These are phyloP conservation scores for Hypselothyrea guttata DNA, from an alignment of 2,888 invertebrate genomes.

Conservation along the genomic window DNA sequence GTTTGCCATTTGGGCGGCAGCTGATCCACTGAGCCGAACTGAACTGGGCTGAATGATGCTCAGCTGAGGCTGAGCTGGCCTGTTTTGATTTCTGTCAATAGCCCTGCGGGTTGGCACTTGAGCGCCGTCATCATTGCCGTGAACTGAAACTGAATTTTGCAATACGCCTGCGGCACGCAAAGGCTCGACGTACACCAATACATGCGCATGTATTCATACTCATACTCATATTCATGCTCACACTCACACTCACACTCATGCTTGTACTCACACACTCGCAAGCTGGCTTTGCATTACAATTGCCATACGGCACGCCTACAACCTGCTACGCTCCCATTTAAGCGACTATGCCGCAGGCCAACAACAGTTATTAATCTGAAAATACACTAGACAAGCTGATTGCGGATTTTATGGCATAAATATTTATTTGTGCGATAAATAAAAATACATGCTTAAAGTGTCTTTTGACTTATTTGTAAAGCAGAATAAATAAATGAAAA, in stretches of 20 bases:
- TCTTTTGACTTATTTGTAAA: too few relatives aligned
- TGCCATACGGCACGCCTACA: slow-evolving; percentile 33
- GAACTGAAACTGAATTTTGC: slow-evolving; percentile 69
- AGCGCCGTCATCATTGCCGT: slow-evolving; percentile 57
- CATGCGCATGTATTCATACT: slow-evolving; percentile 7
- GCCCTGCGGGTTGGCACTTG: slow-evolving; percentile 73
- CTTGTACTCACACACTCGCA: slow-evolving; percentile 12
- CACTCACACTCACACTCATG: slow-evolving; percentile 15
- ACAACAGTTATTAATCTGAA: slow-evolving; percentile 68
- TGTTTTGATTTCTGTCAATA: slow-evolving; percentile 77
- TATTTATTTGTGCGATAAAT: too few relatives aligned
- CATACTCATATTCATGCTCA: slow-evolving; percentile 11
- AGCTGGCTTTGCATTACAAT: slow-evolving; percentile 66
- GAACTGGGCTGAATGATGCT: background rate
- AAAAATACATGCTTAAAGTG: too few relatives aligned
- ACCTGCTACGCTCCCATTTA: slow-evolving; percentile 26
- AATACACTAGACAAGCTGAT: slow-evolving; percentile 47
- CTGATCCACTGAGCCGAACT: slow-evolving; percentile 14
- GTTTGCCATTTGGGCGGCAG: slow-evolving; percentile 69
- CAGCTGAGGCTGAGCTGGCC: slow-evolving; percentile 29
- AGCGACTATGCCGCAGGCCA: slow-evolving; percentile 52
- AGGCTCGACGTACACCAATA: slow-evolving; percentile 19
- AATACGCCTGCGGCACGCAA: slow-evolving; percentile 46
- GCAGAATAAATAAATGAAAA: too few relatives aligned
- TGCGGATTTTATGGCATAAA: background rate